A percentile compares a stretch with the other conserved stretches of the same genome.
phyloP scores from a whole-genome alignment of 2,888 invertebrate genomes.

The Macrosiphum euphorbiae region DNA sequence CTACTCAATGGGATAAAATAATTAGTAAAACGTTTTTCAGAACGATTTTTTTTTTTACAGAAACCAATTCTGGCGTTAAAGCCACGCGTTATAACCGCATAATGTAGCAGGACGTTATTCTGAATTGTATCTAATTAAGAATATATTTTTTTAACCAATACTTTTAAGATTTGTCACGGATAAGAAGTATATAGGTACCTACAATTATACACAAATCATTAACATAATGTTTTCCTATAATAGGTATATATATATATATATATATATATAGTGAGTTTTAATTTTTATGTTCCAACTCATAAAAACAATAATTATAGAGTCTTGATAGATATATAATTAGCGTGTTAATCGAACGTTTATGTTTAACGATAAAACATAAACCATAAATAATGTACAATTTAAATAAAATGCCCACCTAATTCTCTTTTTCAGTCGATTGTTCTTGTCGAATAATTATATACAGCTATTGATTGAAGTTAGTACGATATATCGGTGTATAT shows the following conservation, averaged over 20 bases:
- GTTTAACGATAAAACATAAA: neutral
- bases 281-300: neutral
- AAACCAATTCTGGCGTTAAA: neutral
- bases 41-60: constrained; percentile 13
- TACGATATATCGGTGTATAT: neutral
- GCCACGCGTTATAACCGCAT: neutral
- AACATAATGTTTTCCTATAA: constrained; percentile 7
- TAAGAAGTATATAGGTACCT: constrained; percentile 31
- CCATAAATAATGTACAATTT: neutral
- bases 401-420: neutral
- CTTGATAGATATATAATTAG: neutral
- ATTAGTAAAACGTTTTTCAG: constrained; percentile 48
- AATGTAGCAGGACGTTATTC: neutral
- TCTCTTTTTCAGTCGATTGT: neutral
- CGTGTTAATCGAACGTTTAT: neutral
- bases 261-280: neutral
- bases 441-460: neutral
- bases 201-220: constrained; percentile 41
- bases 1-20: constrained; percentile 38
- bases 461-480: neutral
- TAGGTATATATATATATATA: neutral
- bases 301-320: constrained; percentile 12
- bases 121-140: constrained; percentile 43
- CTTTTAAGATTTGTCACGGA: constrained; percentile 50
- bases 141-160: neutral